Base-by-base conservation (phyloP, 2,797 vertebrate species). In the Megalops cyprinoides region DNA sequence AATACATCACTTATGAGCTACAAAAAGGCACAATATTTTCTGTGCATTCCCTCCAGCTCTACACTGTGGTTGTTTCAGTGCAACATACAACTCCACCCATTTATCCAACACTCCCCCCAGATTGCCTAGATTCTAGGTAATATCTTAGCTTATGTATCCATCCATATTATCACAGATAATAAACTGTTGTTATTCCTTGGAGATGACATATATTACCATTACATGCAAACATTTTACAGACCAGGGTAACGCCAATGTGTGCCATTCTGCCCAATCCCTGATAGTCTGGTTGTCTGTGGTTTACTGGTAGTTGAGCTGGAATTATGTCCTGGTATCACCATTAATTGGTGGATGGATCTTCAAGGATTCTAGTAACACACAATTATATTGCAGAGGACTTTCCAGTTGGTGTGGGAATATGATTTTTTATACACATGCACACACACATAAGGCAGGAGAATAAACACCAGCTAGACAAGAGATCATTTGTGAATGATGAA, bases 1-100 rank as follows among this genome's bases (percentile, higher is more conserved):
- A 80, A 83, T 74, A 53, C n/a, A 44, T 31, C 74, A 78, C 58
- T 83, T 79, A 83, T 81, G 44, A 77, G 53, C 44, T 79, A 71
- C 56, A 84, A 69, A 23, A 39, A 14, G 12, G n/a, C n/a, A 23
- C 39, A 69, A 39, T 1, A 37, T 15, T 3, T 5, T 37, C 37
- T 69, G 39, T 5, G 39, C 65, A 39, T 8, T 4, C 37, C 23
- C 20, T 53, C 51, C 31, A 14, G 34, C 28, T 34, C 28, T 14
- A 3, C 15, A 60, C 31, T 1, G 6, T 42, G 20, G 4, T 42
- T 10, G 14, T 65, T 2, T 56, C n/a, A 31, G n/a, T n/a, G 23
- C n/a, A 9, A 7, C 0, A 31, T 14, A 15, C 34, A 65, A 65
- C 37, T 37, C 3, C 62, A 67, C 62, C 31, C 10, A 67, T 39